Evolutionary conservation across 1,140 invertebrate species (phyloP).

Genomic region (Arctopsyche grandis): DNA sequence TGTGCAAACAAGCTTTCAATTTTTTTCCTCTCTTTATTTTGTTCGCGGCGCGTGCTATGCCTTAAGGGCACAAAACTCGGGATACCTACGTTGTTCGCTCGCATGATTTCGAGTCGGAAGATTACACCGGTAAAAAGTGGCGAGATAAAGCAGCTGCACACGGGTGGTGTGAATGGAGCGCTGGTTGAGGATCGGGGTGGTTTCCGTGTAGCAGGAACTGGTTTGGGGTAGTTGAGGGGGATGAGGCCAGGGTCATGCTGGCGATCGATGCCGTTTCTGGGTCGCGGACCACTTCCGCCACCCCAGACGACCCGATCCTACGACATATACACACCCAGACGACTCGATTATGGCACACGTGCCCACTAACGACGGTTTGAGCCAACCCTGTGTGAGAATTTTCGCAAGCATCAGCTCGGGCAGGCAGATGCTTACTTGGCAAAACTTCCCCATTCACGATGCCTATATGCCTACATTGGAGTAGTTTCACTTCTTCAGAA

Average conservation of each 20-base stretch:
- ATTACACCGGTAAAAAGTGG: neutral
- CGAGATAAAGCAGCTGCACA: neutral
- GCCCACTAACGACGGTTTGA: neutral
- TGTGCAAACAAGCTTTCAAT: neutral
- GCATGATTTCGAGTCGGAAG: neutral
- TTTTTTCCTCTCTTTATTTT: neutral
- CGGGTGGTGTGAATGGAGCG: constrained; percentile 1
- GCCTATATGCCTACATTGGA: no score
- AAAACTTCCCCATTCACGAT: no score
- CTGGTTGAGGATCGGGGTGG: constrained; percentile 7
- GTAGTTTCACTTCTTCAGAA: no score
- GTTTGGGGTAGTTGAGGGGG: neutral
- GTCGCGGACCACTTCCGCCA: constrained; percentile 48
- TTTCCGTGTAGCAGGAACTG: no score
- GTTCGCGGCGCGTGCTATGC: no score
- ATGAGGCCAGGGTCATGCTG: constrained; percentile 33
- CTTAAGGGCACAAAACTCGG: neutral
- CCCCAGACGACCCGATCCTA: neutral
- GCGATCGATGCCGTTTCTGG: constrained; percentile 46
- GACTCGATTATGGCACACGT: constrained; percentile 11
- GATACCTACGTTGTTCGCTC: neutral
- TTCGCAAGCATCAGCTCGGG: no score
- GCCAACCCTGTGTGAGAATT: no score
- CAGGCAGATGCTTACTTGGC: no score
- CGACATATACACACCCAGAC: neutral